Evolutionary conservation across 2,888 invertebrate species (phyloP), one percentile per base, ranked within the genome.

Genomic region (Apamea anceps): DNA sequence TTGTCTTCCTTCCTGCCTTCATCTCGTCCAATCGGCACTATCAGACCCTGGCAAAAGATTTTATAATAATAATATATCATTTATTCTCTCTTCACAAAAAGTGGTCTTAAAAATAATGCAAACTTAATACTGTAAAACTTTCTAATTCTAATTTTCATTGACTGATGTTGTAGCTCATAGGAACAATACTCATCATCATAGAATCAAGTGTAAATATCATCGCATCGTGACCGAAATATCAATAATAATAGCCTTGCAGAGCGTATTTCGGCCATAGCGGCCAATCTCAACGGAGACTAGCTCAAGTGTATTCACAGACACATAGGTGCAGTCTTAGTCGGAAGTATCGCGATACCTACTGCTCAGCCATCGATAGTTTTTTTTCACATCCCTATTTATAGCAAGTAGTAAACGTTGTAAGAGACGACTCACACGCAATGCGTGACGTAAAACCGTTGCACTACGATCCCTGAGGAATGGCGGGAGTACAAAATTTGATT

Each of bases 401-500:
- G 74, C 60, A 48, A 62, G 76, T 70, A 66, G 87, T 87, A 88
- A 88, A 88, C 37, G 72, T 75, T 28, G 68, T 81, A 80, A 85
- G 87, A 48, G 68, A 70, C 63, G 67, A 5, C 28, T 70, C 73
- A 74, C 88, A 89, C 90, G 88, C 88, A 77, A 85, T 88, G 90
- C 88, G 90, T 89, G 88, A 77, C 75, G 73, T 70, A 37, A 72
- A 28, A 66, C 78, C 78, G 76, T 85, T 82, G 84, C 89, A 89
- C 45, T 81, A 28, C 65, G 57, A 71, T 84, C 86, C 85, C 78
- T 21, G 42, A 76, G 89, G 87, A 85, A 72, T 51, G 72, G 54
- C 76, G 67, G 77, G 81, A 87, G 80, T 79, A 79, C 82, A 57
- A 81, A 85, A 89, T 88, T 89, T 87, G 89, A 89, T 90, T 89